These are phyloP conservation scores for Oryzias celebensis DNA, from an alignment of 2,113 vertebrate genomes.

Conservation along the genomic window DNA sequence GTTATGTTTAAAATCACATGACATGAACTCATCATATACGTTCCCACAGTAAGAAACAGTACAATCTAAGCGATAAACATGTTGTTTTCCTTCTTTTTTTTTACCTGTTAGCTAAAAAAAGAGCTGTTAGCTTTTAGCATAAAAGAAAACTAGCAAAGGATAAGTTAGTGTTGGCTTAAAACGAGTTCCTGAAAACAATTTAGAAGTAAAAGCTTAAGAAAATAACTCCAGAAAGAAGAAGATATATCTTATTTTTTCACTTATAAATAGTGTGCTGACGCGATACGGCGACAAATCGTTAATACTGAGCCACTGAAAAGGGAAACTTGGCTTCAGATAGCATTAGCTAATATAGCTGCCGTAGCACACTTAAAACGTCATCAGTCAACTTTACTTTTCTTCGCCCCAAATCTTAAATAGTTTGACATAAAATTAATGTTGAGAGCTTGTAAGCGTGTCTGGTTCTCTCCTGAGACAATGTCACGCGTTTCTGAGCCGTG, in stretches of 20 bases:
- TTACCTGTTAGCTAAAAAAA: too few species aligned
- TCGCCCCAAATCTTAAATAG: constrained; percentile 40
- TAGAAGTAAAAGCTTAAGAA: too few species aligned
- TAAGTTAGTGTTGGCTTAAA: too few species aligned
- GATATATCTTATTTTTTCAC: neutral
- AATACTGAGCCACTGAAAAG: neutral
- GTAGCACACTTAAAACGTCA: constrained; percentile 39
- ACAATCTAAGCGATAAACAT: neutral
- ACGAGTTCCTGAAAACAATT: too few species aligned
- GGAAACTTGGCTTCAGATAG: constrained; percentile 14
- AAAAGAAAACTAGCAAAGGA: too few species aligned
- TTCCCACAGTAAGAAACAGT: too few species aligned
- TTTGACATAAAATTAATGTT: constrained; percentile 19
- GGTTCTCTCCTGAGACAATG: neutral
- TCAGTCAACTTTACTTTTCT: constrained; percentile 55
- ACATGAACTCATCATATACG: neutral
- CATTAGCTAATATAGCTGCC: constrained; percentile 49
- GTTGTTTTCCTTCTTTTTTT: neutral
- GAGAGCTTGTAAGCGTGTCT: neutral
- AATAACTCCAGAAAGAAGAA: neutral
- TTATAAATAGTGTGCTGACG: neutral
- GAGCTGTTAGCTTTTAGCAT: too few species aligned
- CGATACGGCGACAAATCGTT: neutral
- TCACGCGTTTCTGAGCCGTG: neutral
- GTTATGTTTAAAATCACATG: neutral